Base-by-base conservation (phyloP, 2,888 invertebrate genomes). In the Subacronicta megacephala region DNA sequence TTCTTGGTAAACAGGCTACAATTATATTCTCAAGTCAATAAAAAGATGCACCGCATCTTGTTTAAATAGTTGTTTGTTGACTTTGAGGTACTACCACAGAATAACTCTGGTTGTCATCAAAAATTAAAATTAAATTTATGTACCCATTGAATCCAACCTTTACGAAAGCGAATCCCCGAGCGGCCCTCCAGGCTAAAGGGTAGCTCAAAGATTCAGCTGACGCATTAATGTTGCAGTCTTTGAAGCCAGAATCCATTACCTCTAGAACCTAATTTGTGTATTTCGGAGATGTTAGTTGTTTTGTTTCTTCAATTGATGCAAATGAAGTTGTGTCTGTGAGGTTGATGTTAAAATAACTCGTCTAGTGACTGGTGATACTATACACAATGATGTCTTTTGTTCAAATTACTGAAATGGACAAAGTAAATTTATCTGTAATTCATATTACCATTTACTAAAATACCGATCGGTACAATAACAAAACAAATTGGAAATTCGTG, bases 161-260 rank as follows among this genome's bases (percentile, higher is more conserved):
- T 50, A 52, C 38, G 23, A 31, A 35, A 35, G 20, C 35, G 7
- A 42, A 40, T 55, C 33, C 46, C 40, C 18, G 0, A 50, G 16
- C 5, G 49, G 23, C 50, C 38, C 51, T 47, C 15, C 23, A 40
- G 38, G 53, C 51, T 31, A 42, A 26, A 38, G 37, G 13, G 35
- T 42, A 12, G 31, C 43, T 63, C 53, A 51, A 46, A 60, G 54
- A 43, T 45, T 41, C 23, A 45, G 45, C 31, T 12, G 17, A 37
- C 41, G 46, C 16, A 56, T 71, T 49, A 53, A 47, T 41, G 55
- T 53, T 58, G 20, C 50, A 72, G 44, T 60, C 40, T 60, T 54
- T 63, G 37, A 55, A 59, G 17, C 18, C n/a, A 41, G 16, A 20
- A 42, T 43, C 15, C 36, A 54, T 33, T 60, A n/a, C 16, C 40